These are phyloP conservation scores for Sesamia nonagrioides DNA, from an alignment of 1,140 invertebrate genomes.

Conservation along the genomic window DNA sequence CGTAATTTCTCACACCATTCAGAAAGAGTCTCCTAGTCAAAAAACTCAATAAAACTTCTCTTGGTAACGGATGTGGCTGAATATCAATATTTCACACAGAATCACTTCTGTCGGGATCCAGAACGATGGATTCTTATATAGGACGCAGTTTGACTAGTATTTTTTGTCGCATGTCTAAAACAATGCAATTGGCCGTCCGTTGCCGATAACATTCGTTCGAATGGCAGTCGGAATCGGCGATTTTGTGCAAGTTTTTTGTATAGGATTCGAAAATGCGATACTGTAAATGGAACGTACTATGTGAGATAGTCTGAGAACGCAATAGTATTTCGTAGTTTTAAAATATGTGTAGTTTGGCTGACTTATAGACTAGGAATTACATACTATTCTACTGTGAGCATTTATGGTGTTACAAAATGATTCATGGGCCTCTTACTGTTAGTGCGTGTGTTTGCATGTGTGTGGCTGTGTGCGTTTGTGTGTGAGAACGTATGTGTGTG, in stretches of 20 bases:
- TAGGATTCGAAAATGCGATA: not conserved
- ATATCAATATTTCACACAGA: constrained; percentile 24
- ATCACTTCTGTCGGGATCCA: constrained; percentile 12
- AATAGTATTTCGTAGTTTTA: not conserved
- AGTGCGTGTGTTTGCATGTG: no score
- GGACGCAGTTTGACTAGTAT: not conserved
- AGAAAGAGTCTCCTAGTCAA: constrained; percentile 1
- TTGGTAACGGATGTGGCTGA: not conserved
- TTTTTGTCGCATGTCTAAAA: constrained; percentile 30
- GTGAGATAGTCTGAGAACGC: not conserved
- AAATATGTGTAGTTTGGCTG: no score
- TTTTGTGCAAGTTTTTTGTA: not conserved
- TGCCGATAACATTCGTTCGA: not conserved
- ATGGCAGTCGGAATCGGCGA: not conserved
- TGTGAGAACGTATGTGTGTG: no score
- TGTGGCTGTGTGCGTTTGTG: no score
- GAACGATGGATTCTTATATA: not conserved
- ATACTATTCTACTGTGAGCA: no score
- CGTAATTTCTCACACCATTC: not conserved
- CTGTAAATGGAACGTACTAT: not conserved
- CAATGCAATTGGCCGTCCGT: constrained; percentile 15
- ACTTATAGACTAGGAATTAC: no score
- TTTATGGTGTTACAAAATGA: no score
- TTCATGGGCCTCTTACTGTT: no score
- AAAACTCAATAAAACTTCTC: constrained; percentile 24